Evolutionary conservation across 2,797 vertebrate species (phyloP).

Genomic region (Alfaro cultratus): DNA sequence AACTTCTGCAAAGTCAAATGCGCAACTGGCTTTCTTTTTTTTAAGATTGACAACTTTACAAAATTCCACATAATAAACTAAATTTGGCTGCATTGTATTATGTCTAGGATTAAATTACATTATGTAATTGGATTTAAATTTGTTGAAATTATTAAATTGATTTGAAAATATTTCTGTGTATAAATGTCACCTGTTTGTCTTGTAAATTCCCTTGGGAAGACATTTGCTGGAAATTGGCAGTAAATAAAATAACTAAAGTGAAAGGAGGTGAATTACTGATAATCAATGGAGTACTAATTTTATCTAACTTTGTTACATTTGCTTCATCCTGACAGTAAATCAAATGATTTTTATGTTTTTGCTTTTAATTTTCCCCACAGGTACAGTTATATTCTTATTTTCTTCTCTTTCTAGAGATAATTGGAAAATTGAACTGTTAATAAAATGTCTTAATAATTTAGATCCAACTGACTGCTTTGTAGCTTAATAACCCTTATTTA

Average conservation of each 20-base stretch:
- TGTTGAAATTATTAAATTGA: background rate
- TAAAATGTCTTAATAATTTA: background rate
- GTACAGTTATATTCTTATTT: background rate
- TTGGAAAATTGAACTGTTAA: background rate
- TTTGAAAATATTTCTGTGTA: background rate
- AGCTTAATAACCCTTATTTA: constrained; percentile 5
- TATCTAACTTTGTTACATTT: background rate
- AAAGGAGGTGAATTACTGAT: background rate
- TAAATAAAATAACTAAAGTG: background rate
- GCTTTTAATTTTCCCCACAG: background rate
- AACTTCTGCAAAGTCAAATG: background rate
- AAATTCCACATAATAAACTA: background rate
- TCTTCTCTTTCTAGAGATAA: background rate
- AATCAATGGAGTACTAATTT: background rate
- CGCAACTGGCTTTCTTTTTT: background rate
- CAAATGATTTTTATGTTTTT: background rate
- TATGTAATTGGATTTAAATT: background rate
- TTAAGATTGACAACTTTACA: background rate
- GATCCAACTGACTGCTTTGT: background rate
- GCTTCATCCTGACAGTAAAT: background rate
- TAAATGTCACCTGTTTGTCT: background rate
- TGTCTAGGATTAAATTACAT: background rate
- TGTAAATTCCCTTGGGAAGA: background rate
- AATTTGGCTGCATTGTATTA: background rate
- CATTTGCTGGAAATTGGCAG: background rate